phyloP scores from a whole-genome alignment of 2,113 vertebrate species.

The Myodes glareolus region DNA sequence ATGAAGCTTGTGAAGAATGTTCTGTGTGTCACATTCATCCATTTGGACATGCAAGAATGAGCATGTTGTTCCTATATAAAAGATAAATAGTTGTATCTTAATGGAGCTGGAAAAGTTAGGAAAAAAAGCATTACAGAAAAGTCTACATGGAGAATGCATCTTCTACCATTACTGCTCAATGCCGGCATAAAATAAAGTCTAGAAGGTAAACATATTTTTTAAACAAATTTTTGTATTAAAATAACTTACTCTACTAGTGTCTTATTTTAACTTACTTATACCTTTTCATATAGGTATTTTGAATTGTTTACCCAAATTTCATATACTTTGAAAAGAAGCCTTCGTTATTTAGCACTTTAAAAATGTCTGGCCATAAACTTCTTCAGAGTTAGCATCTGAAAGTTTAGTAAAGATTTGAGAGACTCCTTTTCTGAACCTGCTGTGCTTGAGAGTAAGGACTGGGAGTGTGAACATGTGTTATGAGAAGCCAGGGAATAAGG shows the following conservation, averaged over 20 bases:
- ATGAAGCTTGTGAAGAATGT: background rate
- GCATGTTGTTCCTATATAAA: background rate
- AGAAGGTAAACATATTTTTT: background rate
- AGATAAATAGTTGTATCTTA: background rate
- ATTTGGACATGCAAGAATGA: background rate
- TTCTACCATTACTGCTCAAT: background rate
- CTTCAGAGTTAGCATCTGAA: background rate
- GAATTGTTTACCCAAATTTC: background rate
- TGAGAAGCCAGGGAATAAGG: background rate
- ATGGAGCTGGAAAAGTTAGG: background rate
- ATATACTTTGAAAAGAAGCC: slow-evolving; percentile 1
- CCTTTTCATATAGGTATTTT: background rate
- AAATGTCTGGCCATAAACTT: background rate
- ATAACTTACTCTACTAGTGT: background rate
- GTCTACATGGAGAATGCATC: background rate
- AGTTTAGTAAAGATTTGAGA: background rate
- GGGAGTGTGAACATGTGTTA: background rate
- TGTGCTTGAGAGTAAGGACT: background rate
- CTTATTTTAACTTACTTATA: background rate
- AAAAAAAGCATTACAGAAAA: background rate
- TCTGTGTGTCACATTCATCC: background rate
- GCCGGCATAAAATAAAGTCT: background rate
- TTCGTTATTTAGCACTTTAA: background rate
- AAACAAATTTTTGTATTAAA: background rate
- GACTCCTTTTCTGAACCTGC: background rate